These are phyloP conservation scores for Cyrtodaria siliqua DNA, from an alignment of 2,888 invertebrate genomes.

Conservation along the genomic window DNA sequence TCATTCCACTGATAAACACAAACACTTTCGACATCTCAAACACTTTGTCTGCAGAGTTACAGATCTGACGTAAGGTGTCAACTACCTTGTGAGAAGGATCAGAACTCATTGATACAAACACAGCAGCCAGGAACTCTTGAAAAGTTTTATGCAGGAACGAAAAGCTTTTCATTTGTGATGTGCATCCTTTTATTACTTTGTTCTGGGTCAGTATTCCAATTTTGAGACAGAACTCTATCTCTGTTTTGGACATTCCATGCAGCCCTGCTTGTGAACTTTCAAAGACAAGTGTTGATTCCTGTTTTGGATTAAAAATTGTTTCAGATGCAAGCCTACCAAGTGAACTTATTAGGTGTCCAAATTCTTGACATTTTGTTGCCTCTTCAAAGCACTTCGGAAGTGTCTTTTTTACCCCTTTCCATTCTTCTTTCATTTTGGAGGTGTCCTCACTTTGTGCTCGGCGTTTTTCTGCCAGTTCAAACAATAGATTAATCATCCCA, in stretches of 20 bases:
- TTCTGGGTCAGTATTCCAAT: constrained; percentile 10
- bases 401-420: neutral
- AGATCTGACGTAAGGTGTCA: too few species aligned
- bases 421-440: too few species aligned
- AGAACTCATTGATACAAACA: neutral
- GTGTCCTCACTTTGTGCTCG: too few species aligned
- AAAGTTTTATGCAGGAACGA: constrained; percentile 17
- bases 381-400: neutral
- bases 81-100: too few species aligned
- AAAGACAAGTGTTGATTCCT: neutral
- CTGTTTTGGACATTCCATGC: too few species aligned
- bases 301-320: neutral
- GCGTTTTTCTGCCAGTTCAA: neutral
- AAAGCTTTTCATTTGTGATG: neutral
- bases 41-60: too few species aligned
- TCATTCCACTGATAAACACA: too few species aligned
- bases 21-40: too few species aligned
- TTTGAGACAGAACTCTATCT: neutral
- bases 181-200: neutral
- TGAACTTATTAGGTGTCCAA: neutral
- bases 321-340: neutral
- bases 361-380: neutral
- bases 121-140: constrained; percentile 18
- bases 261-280: neutral
- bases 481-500: constrained; percentile 21